These are phyloP conservation scores for Pica pica DNA, from an alignment of 2,113 vertebrate species.

Conservation along the genomic window DNA sequence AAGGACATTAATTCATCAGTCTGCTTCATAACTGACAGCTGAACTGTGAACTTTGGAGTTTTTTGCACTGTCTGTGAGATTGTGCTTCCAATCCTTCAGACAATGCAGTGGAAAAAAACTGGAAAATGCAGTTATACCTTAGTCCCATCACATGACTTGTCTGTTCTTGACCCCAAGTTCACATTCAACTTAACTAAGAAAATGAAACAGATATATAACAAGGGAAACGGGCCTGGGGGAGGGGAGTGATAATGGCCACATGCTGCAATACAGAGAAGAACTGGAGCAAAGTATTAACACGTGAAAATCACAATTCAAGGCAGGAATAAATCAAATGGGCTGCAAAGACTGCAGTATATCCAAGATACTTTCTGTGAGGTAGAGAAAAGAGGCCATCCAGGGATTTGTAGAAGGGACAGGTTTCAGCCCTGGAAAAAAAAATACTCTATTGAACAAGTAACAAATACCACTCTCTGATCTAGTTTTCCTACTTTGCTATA, in stretches of 20 bases:
- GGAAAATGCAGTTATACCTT: constrained; percentile 30
- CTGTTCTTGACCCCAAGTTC: constrained; percentile 52
- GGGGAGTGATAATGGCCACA: constrained; percentile 24
- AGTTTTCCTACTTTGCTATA: background rate
- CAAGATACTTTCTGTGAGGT: background rate
- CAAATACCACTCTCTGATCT: background rate
- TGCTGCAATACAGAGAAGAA: constrained; percentile 19
- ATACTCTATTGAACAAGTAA: background rate
- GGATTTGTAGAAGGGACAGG: background rate
- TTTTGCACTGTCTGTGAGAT: background rate
- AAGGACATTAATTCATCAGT: background rate
- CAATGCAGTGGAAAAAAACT: constrained; percentile 34
- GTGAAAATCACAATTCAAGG: constrained; percentile 43
- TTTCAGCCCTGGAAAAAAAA: background rate
- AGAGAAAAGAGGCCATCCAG: constrained; percentile 4
- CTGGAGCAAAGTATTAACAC: constrained; percentile 41
- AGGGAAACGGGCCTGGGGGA: background rate
- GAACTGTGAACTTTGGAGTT: background rate
- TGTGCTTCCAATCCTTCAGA: constrained; percentile 8
- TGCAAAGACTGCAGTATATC: background rate
- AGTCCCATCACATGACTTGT: constrained; percentile 20
- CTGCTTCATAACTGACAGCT: constrained; percentile 8
- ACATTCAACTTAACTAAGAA: constrained; percentile 49
- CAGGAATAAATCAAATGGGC: constrained; percentile 40
- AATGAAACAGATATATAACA: constrained; percentile 53